Percentiles rank a stretch among this genome's conserved stretches.
phyloP scores from a whole-genome alignment of 2,888 invertebrate species.

The Monochamus alternatus region DNA sequence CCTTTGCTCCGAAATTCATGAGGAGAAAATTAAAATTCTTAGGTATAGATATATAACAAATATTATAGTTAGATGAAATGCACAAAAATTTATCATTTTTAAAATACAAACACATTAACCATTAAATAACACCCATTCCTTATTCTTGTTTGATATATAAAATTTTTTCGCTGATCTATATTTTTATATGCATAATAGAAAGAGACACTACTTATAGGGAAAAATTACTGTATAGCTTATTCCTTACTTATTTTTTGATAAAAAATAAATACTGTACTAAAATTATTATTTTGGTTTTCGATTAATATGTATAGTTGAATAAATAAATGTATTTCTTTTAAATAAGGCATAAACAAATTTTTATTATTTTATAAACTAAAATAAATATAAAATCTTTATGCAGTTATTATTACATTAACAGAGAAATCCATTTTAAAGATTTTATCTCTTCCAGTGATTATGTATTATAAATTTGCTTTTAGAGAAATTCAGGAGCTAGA shows the following conservation, averaged over 20 bases:
- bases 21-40: no score
- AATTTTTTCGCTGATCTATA: no score
- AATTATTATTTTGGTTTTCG: constrained; percentile 14
- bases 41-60: no score
- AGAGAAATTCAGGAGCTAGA: no score
- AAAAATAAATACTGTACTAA: constrained; percentile 12
- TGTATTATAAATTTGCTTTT: no score
- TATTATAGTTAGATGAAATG: no score
- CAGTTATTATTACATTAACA: not conserved
- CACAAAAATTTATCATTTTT: no score
- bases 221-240: not conserved
- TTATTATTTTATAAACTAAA: constrained; percentile 24
- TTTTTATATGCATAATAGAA: not conserved
- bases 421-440: not conserved
- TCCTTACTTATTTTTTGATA: constrained; percentile 19
- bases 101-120: no score
- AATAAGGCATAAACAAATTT: constrained; percentile 14
- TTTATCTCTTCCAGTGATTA: no score
- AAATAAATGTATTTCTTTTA: constrained; percentile 21
- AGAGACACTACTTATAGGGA: not conserved
- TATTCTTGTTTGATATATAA: no score
- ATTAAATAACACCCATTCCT: no score
- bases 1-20: no score
- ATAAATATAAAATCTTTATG: not conserved
- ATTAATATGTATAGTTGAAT: constrained; percentile 9